phyloP scores from a whole-genome alignment of 2,113 vertebrate species.

The Urocitellus parryii region DNA sequence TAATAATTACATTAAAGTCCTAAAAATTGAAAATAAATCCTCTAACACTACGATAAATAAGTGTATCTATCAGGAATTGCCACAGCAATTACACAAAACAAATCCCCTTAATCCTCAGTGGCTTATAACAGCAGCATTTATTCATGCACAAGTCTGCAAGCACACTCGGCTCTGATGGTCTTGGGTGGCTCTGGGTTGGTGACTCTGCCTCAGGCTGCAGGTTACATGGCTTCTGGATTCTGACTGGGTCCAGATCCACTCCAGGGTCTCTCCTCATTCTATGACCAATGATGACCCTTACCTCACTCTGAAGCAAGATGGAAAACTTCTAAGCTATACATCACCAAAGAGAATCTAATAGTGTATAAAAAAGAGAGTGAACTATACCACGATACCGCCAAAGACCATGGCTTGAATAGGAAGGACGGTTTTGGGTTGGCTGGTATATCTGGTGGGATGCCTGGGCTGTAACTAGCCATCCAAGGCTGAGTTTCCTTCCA shows the following conservation, averaged over 20 bases:
- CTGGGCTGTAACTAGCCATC: not conserved
- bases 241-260: not conserved
- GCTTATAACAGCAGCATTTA: not conserved
- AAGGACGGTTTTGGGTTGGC: not conserved
- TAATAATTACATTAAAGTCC: not conserved
- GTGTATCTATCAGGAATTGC: not conserved
- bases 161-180: not conserved
- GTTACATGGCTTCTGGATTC: not conserved
- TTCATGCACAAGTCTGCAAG: not conserved
- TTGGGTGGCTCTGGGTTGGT: not conserved
- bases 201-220: not conserved
- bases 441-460: not conserved
- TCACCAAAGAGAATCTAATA: not conserved
- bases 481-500: not conserved
- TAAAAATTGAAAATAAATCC: not conserved
- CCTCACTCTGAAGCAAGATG: not conserved
- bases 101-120: not conserved
- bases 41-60: not conserved
- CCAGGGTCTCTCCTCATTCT: not conserved
- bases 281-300: not conserved
- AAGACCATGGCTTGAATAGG: not conserved
- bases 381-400: not conserved
- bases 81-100: not conserved
- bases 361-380: not conserved
- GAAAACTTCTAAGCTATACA: constrained; percentile 27